A percentile compares a stretch with the other conserved stretches of the same genome.
These are phyloP conservation scores for Blera fallax DNA, from an alignment of 2,888 invertebrate species.

Conservation along the genomic window DNA sequence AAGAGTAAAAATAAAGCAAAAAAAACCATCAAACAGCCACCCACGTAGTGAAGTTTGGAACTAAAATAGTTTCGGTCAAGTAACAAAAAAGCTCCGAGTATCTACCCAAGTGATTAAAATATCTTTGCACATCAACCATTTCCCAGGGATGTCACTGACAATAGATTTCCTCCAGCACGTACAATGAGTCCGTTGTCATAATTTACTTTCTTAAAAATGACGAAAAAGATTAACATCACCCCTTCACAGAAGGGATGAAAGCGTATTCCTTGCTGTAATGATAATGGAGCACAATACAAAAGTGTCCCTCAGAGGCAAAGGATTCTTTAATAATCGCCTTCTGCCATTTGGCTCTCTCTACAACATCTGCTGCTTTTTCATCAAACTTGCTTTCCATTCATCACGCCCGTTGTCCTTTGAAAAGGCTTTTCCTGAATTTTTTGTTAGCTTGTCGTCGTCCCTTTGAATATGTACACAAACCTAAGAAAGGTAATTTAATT, in stretches of 20 bases:
- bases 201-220: conserved; percentile 1
- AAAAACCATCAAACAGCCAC: not conserved
- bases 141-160: not conserved
- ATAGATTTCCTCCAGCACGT: not conserved
- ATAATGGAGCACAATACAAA: conserved; percentile 27
- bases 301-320: not conserved
- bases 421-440: not conserved
- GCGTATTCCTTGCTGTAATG: conserved; percentile 23
- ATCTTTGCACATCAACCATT: not conserved
- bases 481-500: conserved; percentile 36
- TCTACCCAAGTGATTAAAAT: not conserved
- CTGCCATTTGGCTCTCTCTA: not conserved
- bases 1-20: too few relatives aligned
- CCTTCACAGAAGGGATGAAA: conserved; percentile 11
- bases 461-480: not conserved
- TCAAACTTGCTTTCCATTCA: conserved; percentile 27
- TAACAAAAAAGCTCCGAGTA: not conserved
- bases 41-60: not conserved
- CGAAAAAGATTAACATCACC: conserved; percentile 14
- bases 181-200: not conserved
- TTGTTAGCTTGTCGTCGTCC: not conserved
- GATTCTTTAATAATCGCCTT: not conserved
- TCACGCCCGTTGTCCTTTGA: conserved; percentile 5
- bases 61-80: not conserved
- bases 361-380: not conserved